A percentile compares a stretch with the other conserved stretches of the same genome.
Evolutionary conservation across 2,888 invertebrate genomes (phyloP).

Genomic region (Zootermopsis nevadensis): DNA sequence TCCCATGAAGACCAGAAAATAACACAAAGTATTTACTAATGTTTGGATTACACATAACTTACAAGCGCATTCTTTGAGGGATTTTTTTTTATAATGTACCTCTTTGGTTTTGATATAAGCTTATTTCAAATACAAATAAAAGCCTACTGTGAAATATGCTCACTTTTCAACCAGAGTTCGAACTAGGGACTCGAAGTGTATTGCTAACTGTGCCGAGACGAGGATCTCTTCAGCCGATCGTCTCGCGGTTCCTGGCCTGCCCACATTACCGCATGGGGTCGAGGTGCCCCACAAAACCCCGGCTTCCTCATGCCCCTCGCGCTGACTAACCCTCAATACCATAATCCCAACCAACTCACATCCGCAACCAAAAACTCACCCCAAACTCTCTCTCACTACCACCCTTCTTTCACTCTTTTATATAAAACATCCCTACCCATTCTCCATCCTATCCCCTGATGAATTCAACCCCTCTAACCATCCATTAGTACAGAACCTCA

Average conservation of each 20-base stretch:
- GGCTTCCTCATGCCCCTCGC: conserved; percentile 16
- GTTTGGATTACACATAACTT: too few relatives aligned
- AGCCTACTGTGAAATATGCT: too few relatives aligned
- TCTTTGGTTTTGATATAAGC: too few relatives aligned
- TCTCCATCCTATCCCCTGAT: conserved; percentile 42
- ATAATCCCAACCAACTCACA: conserved; percentile 50
- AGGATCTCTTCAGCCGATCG: conserved; percentile 22
- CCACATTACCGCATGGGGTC: conserved; percentile 42
- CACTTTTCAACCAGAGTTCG: neutral
- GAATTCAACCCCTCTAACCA: conserved; percentile 40
- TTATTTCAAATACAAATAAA: too few relatives aligned
- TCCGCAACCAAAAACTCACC: conserved; percentile 51
- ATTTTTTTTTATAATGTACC: too few relatives aligned
- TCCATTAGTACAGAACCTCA: conserved; percentile 36
- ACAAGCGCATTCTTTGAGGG: too few relatives aligned
- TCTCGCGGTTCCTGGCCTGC: conserved; percentile 36
- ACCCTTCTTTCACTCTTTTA: conserved; percentile 51
- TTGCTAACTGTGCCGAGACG: neutral
- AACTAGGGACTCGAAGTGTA: neutral
- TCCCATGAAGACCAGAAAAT: too few relatives aligned
- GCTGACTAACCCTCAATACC: conserved; percentile 43
- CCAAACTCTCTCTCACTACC: conserved; percentile 35
- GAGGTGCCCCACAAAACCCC: conserved; percentile 44
- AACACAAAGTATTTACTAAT: too few relatives aligned
- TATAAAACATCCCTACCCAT: conserved; percentile 48